Evolutionary conservation across 1,140 invertebrate genomes (phyloP), one percentile per base, ranked within the genome.

Genomic region (Prorops nasuta): DNA sequence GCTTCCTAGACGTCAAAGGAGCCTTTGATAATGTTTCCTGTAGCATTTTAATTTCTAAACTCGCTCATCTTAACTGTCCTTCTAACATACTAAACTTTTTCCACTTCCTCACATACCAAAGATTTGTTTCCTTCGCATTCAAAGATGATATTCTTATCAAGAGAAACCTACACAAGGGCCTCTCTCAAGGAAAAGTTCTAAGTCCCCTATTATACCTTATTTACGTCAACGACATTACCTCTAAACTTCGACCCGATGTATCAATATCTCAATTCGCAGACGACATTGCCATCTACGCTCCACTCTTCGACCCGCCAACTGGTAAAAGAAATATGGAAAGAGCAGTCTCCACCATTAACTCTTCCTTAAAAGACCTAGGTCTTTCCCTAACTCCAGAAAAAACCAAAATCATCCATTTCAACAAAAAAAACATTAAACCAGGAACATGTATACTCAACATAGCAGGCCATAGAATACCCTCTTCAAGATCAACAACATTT

Each of bases 1-100:
- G 35, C 2, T 51, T 56, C 22, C 18, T 56, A n/a, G n/a, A n/a
- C n/a, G n/a, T n/a, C n/a, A n/a, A n/a, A n/a, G n/a, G n/a, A n/a
- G n/a, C n/a, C n/a, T 56, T 56, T 21, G 40, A 56, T 41, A 43
- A 55, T 32, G 47, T 50, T 1, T 36, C 46, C 21, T 28, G 12
- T 22, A 44, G 47, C 7, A 44, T 48, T 10, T 24, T 56, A 19
- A 20, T 56, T 1, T 14, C 44, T 12, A 51, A 47, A 17, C 31
- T 56, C 3, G 54, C 48, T 3, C 14, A 28, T 2, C 16, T 56
- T 12, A 24, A 35, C 3, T 56, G 54, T 17, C 31, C 49, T 9
- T 6, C 15, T 3, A 42, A 28, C 14, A 21, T 44, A 9, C 9
- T 50, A 1, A 44, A 45, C 21, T 50, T 44, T 18, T 40, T 49